These are phyloP conservation scores for Vulpes ferrilata DNA, from an alignment of 2,113 vertebrate species.

Conservation along the genomic window DNA sequence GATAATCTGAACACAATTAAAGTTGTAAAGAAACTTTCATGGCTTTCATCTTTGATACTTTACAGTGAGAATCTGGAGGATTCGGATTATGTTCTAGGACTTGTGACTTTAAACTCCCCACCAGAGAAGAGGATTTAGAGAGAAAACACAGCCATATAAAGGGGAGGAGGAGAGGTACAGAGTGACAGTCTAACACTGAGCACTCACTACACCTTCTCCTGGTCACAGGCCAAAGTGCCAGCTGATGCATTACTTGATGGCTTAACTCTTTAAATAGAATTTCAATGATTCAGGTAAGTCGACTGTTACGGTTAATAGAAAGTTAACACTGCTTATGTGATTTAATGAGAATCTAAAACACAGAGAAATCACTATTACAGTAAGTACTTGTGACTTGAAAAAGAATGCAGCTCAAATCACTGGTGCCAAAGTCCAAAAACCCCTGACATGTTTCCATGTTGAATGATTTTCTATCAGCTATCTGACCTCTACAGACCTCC, in stretches of 20 bases:
- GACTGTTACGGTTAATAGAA: neutral
- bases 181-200: neutral
- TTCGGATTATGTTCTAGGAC: neutral
- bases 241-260: too few species aligned
- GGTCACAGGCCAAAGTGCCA: neutral
- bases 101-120: neutral
- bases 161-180: too few species aligned
- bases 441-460: neutral
- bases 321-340: neutral
- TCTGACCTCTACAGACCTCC: neutral
- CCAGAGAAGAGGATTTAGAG: neutral
- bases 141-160: neutral
- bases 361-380: neutral
- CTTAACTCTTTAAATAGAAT: neutral
- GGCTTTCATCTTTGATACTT: neutral
- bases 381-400: neutral
- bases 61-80: neutral
- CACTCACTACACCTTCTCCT: fast-evolving
- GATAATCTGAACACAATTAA: neutral
- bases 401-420: neutral
- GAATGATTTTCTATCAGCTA: neutral
- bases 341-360: neutral
- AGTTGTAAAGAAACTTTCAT: neutral
- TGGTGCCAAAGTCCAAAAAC: neutral
- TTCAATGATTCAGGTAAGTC: neutral